A percentile compares a stretch with the other conserved stretches of the same genome.
Conservation (phyloP, 2,113 vertebrate genomes). For the Elgaria multicarinata region DNA sequence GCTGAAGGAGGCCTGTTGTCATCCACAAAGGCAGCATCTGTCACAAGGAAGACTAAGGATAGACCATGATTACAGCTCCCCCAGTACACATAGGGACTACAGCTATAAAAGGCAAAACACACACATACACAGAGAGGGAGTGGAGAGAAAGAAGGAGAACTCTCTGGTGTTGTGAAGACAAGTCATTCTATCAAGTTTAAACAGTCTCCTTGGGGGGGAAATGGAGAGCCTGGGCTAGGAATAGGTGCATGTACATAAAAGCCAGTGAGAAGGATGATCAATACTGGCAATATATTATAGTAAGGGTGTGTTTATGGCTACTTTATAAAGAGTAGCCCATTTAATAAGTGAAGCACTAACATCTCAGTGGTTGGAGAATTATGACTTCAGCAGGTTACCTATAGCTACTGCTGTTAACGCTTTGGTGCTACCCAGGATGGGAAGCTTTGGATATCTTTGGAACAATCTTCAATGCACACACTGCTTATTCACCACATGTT, state of each 20-base stretch:
- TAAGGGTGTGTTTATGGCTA: slow-evolving; percentile 39
- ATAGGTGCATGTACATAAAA: not conserved
- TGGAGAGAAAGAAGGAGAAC: not conserved
- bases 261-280: not conserved
- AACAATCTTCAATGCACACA: not conserved
- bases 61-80: not conserved
- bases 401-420: not conserved
- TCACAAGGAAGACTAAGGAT: not conserved
- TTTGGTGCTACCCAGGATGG: not conserved
- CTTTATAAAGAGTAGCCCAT: not conserved
- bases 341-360: not conserved
- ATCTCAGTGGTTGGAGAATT: not conserved
- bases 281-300: slow-evolving; percentile 32
- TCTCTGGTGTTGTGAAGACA: not conserved
- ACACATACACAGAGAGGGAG: not conserved
- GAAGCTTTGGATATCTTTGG: not conserved
- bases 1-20: not conserved
- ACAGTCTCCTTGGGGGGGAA: not conserved
- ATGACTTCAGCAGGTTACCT: not conserved
- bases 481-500: not conserved
- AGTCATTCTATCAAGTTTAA: not conserved
- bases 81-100: not conserved
- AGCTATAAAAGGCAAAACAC: not conserved
- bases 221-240: not conserved
- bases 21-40: not conserved